Base-by-base conservation (phyloP, 2,797 vertebrate species). In the Neopelma chrysocephalum region DNA sequence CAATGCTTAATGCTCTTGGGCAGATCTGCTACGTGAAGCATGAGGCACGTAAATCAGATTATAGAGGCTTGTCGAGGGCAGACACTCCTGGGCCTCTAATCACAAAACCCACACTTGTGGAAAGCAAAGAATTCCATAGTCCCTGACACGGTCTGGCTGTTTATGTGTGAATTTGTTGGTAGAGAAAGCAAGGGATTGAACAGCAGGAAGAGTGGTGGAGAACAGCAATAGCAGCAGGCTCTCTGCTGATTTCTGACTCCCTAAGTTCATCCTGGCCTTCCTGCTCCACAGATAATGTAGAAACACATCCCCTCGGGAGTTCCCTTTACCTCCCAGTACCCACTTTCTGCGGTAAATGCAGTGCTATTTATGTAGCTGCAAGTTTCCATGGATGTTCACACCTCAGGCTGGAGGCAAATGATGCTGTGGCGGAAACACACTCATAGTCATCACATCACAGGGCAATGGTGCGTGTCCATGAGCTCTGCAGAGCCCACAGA, bases 401-500 rank as follows among this genome's bases (percentile, higher is more conserved):
- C 2, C 22, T 22, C 3, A 3, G 0, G 0, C 32, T 36, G 29
- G 42, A 48, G 29, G 18, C 25, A 32, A 12, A 3, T 6, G 70
- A 51, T 1, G 20, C 47, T 66, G 0, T 0, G 47, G 51, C 15
- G 62, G 68, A 75, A 81, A 58, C 27, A 45, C 13, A 14, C 61
- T 29, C 0, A 1, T 45, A 65, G 64, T 53, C 56, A 73, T 9
- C 9, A 6, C 11, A 12, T 72, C 53, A 25, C 42, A 12, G 26
- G 4, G 27, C 19, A 60, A 18, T 1, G 7, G 26, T 15, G 61
- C 15, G 3, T 1, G 23, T 6, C 34, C 18, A 1, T 1, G 10
- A 15, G 51, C 43, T 45, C 79, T 38, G 18, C 73, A 48, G 75
- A 71, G 48, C 70, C 36, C 34, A 19, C 27, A 45, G n/a, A 57